Evolutionary conservation across 2,113 vertebrate species (phyloP), one percentile per base, ranked within the genome.

Genomic region (Chaenogobius annularis): DNA sequence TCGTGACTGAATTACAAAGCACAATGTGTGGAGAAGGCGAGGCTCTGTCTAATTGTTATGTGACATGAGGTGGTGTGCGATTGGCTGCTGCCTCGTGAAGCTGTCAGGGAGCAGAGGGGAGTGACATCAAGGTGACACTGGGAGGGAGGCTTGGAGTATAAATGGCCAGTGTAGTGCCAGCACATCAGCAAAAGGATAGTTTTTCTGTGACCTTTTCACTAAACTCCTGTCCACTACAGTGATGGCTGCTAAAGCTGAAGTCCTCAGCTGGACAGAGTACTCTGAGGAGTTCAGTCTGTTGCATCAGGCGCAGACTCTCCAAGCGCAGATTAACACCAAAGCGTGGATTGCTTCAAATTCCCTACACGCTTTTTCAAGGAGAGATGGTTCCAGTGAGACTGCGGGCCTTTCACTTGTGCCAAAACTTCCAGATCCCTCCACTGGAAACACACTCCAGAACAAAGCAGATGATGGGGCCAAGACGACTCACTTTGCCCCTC

Each of bases 1-100:
- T 81, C 69, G 82, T 90, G 89, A 88, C 88, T 87, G 86, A 88
- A 85, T 89, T 90, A 90, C 90, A 90, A 90, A 78, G 58, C 72
- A 89, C 86, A 90, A 91, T 80, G 43, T 56, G 46, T 43, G 37
- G 8, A 74, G 80, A 82, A 84, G 78, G 79, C 81, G 15, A 47
- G 56, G 86, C 87, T 80, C 89, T 89, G 89, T 88, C 19, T 81
- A 75, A 83, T 90, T 91, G 88, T 87, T 77, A 74, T 62, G 67
- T 79, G 85, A 79, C 61, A 63, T 5, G 80, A 72, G 76, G 80
- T 76, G 73, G 54, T 2, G 54, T 35, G 54, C 72, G 80, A 82
- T 83, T 85, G 87, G 86, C 83, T 85, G 81, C 83, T 77, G 80
- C 74, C 78, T 87, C 78, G 76, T 65, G 72, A 78, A 83, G 80